Percentiles rank a stretch among this genome's conserved stretches.
Conservation (phyloP, 2,797 vertebrate genomes). For the Triplophysa yarkandensis region DNA sequence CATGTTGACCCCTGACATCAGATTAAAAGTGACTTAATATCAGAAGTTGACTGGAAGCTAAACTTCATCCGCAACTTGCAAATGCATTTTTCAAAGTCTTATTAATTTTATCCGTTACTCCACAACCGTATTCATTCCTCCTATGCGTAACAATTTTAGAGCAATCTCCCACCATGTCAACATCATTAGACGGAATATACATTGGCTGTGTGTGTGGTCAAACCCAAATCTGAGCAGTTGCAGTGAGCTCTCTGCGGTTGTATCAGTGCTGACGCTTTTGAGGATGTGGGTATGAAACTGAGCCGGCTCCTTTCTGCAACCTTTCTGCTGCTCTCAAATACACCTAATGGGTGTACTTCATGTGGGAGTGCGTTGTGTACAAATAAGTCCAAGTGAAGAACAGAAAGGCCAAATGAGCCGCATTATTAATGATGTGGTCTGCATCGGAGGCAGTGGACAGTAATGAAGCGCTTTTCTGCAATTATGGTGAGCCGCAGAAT, state of each 20-base stretch:
- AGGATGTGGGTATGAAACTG: constrained; percentile 15
- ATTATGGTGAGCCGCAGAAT: constrained; percentile 46
- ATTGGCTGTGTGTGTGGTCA: constrained; percentile 45
- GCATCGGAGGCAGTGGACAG: constrained; percentile 13
- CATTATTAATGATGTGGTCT: constrained; percentile 44
- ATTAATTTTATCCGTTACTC: constrained; percentile 27
- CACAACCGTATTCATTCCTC: constrained; percentile 13
- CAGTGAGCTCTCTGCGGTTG: constrained; percentile 11
- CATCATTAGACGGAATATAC: constrained; percentile 40
- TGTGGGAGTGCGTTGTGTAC: constrained; percentile 47
- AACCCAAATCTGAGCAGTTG: constrained; percentile 11
- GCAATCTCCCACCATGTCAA: constrained; percentile 23
- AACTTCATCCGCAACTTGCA: not conserved
- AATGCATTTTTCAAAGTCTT: constrained; percentile 10
- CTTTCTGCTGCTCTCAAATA: constrained; percentile 9
- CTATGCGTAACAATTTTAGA: constrained; percentile 10
- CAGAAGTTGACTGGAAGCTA: constrained; percentile 12
- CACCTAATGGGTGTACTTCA: constrained; percentile 36
- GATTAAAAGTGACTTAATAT: not conserved
- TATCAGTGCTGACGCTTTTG: constrained; percentile 24
- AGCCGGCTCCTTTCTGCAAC: constrained; percentile 14
- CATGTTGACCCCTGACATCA: not conserved
- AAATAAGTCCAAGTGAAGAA: constrained; percentile 43
- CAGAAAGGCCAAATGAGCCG: constrained; percentile 38
- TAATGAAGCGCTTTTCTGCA: constrained; percentile 49